Evolutionary conservation across 2,888 invertebrate species (phyloP).

Genomic region (Chelonus formosanus): DNA sequence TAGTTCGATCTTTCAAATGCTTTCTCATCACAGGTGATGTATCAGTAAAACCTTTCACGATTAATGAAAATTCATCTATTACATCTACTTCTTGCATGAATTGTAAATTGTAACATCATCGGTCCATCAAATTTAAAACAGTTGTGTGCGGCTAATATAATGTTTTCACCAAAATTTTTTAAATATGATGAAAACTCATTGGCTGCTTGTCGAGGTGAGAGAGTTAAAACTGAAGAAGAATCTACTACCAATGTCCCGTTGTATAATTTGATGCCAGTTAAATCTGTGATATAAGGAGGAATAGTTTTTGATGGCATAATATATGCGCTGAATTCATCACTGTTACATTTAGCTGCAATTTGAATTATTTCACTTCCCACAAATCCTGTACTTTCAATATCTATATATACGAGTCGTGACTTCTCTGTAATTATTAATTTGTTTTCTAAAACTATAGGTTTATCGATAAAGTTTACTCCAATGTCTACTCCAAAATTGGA

Average conservation of each 20-base stretch:
- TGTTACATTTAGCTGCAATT: conserved; percentile 30
- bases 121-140: conserved; percentile 25
- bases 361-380: conserved; percentile 33
- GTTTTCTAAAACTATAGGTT: neutral
- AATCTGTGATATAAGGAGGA: conserved; percentile 20
- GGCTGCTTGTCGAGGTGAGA: conserved; percentile 9
- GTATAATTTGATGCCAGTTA: conserved; percentile 25
- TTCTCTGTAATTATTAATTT: neutral
- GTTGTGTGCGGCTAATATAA: conserved; percentile 30
- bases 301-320: conserved; percentile 28
- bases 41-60: conserved; percentile 23
- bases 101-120: conserved; percentile 5
- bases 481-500: conserved; percentile 18
- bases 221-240: conserved; percentile 25
- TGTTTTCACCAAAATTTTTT: conserved; percentile 3
- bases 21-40: conserved; percentile 20
- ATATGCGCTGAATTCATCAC: conserved; percentile 32
- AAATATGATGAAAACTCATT: conserved; percentile 14
- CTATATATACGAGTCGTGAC: conserved; percentile 31
- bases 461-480: conserved; percentile 12
- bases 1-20: neutral
- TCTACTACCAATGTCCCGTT: conserved; percentile 26
- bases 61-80: conserved; percentile 2
- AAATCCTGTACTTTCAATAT: conserved; percentile 36
- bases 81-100: conserved; percentile 9